Base-by-base conservation (phyloP, 2,113 vertebrate genomes). In the Nyctibius bracteatus region DNA sequence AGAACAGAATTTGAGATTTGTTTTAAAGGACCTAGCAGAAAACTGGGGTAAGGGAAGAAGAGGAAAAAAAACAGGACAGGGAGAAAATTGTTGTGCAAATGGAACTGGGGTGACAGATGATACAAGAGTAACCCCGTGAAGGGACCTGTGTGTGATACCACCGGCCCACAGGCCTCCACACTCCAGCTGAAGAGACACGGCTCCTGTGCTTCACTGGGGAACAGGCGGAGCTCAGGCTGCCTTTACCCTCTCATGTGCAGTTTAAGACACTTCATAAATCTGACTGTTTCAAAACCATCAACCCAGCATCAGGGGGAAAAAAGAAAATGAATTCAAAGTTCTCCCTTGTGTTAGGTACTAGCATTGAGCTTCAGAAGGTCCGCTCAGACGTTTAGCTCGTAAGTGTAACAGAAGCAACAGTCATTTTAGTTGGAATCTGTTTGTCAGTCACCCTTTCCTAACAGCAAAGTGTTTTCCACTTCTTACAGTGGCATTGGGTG, bases 161-260 rank as follows among this genome's bases (percentile, higher is more conserved):
- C 22, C 58, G 52, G 61, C 65, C 70, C 51, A 52, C 4, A 10
- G 35, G 12, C 6, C 44, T 47, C 1, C 0, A 12, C 2, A 16
- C 8, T 37, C 27, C 2, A 0, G n/a, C 27, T 77, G 20, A 35
- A 92, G 73, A 2, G 47, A 27, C 10, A 10, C 1, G 1, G 49
- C 28, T 82, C 79, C 61, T 49, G n/a, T 13, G 31, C 52, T 66
- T 58, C 74, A 30, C 37, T 14, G 22, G 24, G n/a, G 15, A 94
- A 41, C 22, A 35, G 37, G 46, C 1, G 47, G 27, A 75, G 31
- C 39, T 83, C 31, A 18, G 19, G 30, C 24, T 79, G 23, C 51
- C 55, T 35, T 62, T 14, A 43, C 14, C 12, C 18, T 8, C 31
- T 46, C 68, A 46, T 0, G 1, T 5, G 10, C 28, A 21, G 28